Evolutionary conservation across 2,888 invertebrate species (phyloP), one percentile per base, ranked within the genome.

Genomic region (Strigamia maritima): DNA sequence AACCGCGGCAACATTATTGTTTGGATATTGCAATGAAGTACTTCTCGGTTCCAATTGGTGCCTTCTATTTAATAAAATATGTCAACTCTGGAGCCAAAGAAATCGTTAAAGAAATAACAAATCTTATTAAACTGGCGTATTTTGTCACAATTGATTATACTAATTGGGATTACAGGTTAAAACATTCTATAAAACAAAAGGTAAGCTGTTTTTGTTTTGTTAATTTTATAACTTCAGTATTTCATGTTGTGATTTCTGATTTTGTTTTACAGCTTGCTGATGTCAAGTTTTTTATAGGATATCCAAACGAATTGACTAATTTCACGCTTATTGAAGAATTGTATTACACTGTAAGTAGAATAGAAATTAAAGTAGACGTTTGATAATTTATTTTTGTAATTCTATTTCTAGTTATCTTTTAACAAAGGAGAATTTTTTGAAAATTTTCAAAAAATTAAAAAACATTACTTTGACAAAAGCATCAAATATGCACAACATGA

Each of bases 401-500:
- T 75, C 28, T n/a, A 28, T 75, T 35, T 22, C 14, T 38, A 75
- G 76, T 14, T 75, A 19, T 38, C 35, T 12, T 40, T 75, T 22
- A 75, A 16, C 35, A 7, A 19, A 40, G 40, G 22, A 10, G 31
- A 75, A n/a, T 75, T 38, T 75, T 75, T 75, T 75, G 76, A 75
- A 8, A 75, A 75, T 24, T 75, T 75, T 24, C 35, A 40, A 24
- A 75, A 35, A 75, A 75, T 75, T 22, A 75, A 35, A 35, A 75
- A 35, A 35, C 40, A 75, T 35, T 75, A 75, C n/a, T 40, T 35
- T 75, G 76, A 75, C 24, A 75, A 75, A 24, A 75, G 76, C 14
- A 75, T 75, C 14, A 75, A 75, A 19, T 75, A 40, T 22, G 38
- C 76, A 0, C 22, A 75, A 40, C 35, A 75, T 8, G 35, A 22